Evolutionary conservation across 2,113 vertebrate genomes (phyloP), one percentile per base, ranked within the genome.

Genomic region (Ictalurus furcatus): DNA sequence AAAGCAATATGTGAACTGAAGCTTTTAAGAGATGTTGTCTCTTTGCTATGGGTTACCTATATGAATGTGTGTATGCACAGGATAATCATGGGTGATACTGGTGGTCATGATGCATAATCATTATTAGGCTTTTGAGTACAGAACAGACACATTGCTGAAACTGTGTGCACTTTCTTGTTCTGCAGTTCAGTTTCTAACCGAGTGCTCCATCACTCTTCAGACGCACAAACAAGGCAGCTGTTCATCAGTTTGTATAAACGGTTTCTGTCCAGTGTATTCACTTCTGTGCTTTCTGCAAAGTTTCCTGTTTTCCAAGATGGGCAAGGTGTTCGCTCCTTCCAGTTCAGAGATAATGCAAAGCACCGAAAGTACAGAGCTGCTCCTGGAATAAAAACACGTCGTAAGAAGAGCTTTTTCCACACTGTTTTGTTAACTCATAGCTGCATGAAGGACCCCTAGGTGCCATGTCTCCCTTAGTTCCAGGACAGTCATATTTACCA

Each of bases 391-490:
- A 91, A 85, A 94, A 93, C 95, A 96, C 94, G 95, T 95, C 94
- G 92, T 85, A 91, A 93, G 92, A 90, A 89, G 84, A 88, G 54
- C 93, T 94, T 95, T 63, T 89, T 94, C 95, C 93, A 92, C 95
- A 58, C 93, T 28, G 92, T 95, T 93, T 91, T 90, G 30, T 95
- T 89, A 92, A n/a, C 92, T 94, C 95, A 94, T 94, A 93, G 93
- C 93, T 96, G 96, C 96, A 97, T 97, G 97, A 93, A 95, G 92
- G 95, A 96, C 93, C 91, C 93, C 80, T 90, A 93, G 94, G 93
- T 96, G 94, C 93, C 88, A 92, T 90, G 85, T 87, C 80, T 86
- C 89, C 63, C 69, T 85, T 85, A 76, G 85, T 85, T 91, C 86
- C 86, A 88, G 65, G 87, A 69, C 52, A 25, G 74, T 85, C 52